Evolutionary conservation across 2,797 vertebrate genomes (phyloP).

Genomic region (Prunella strophiata): DNA sequence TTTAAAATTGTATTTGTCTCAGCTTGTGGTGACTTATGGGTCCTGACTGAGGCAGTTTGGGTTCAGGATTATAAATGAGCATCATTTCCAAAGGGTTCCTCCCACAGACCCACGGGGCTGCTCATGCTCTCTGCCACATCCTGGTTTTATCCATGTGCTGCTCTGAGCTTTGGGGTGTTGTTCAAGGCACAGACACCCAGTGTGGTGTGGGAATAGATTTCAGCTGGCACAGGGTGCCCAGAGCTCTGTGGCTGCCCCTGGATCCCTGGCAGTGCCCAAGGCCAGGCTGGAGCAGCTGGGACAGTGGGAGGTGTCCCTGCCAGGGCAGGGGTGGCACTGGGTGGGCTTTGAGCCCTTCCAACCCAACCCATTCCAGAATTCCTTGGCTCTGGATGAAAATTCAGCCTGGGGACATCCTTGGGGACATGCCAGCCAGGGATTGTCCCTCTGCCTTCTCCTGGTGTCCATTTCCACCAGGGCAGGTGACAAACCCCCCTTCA

Average conservation of each 20-base stretch:
- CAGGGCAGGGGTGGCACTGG: background rate
- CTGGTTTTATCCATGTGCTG: background rate
- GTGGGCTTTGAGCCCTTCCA: background rate
- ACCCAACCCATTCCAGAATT: background rate
- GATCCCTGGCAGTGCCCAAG: background rate
- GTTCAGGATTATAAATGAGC: background rate
- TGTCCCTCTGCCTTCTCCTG: background rate
- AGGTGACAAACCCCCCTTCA: background rate
- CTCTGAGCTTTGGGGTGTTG: background rate
- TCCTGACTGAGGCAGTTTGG: background rate
- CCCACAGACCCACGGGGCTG: background rate
- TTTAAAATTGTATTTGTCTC: background rate
- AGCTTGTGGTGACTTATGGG: background rate
- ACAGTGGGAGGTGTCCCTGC: fast-evolving
- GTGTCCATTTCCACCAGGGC: background rate
- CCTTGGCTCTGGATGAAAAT: background rate
- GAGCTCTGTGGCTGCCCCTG: background rate
- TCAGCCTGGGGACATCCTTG: background rate
- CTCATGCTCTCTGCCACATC: background rate
- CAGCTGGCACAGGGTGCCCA: fast-evolving
- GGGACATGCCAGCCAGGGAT: background rate
- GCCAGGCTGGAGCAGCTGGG: background rate
- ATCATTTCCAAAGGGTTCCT: background rate
- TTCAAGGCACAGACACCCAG: background rate
- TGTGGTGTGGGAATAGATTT: background rate